Evolutionary conservation across 1,140 invertebrate genomes (phyloP), one percentile per base, ranked within the genome.

Genomic region (Teleogryllus occipitalis): DNA sequence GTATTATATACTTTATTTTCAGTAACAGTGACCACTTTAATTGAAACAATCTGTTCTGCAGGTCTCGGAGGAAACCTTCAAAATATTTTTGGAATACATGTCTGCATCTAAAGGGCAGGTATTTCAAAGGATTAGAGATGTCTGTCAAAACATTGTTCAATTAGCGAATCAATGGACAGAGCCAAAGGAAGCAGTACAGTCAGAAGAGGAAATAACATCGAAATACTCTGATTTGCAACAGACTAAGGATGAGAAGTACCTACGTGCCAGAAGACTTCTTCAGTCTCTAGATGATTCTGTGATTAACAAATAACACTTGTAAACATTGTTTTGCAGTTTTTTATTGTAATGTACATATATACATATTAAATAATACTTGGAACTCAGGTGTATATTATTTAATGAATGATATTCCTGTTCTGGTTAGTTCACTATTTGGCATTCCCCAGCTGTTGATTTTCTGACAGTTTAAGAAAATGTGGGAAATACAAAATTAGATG

Each of bases 81-180:
- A 88, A 22, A 86, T 87, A 8, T 86, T 92, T n/a, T 82, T 94
- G 27, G 91, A 93, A 83, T 94, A 94, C 83, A 91, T 93, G 83
- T 88, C 90, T 82, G 89, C 89, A 7, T 89, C 90, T 0, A 89
- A 91, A 84, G 93, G 93, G 2, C 88, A 89, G 80, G 90, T 91
- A 0, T 88, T 90, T 78, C 86, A 90, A 78, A 85, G 87, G 80
- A 83, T 93, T 7, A 83, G 90, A 47, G 87, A 89, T 78, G 89
- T 92, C 83, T 91, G 90, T 6, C 87, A 92, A 81, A 89, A 90
- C 81, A 85, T 91, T 73, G 90, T 93, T 72, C 89, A 90, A 46
- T 15, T 22, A 15, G 8, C 18, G 7, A 47, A 76, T 7, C 8
- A 22, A 7, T 76, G 75, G 75, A 22, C 75, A 76, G 27, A 76